phyloP scores from a whole-genome alignment of 1,140 invertebrate species.

The Drosophila nigrodunni region DNA sequence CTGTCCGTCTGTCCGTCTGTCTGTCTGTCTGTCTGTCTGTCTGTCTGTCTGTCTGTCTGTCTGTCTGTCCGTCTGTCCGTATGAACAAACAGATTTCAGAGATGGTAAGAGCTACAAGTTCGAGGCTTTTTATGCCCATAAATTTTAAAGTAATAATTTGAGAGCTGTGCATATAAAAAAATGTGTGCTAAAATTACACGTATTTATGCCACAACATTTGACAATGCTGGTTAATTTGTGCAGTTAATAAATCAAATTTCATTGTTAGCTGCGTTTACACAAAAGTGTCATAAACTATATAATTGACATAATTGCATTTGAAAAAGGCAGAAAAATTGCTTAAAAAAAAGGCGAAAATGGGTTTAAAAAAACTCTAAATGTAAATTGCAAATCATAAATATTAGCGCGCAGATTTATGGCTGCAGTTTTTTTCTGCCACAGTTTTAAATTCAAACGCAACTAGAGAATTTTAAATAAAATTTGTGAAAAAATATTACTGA shows the following conservation, averaged over 20 bases:
- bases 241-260: conserved; percentile 71
- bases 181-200: conserved; percentile 44
- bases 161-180: conserved; percentile 52
- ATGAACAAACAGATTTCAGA: no score
- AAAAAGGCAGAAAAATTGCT: conserved; percentile 1
- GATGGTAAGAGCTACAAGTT: no score
- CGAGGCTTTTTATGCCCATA: conserved; percentile 13
- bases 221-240: conserved; percentile 64
- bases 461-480: background rate
- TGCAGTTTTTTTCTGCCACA: background rate
- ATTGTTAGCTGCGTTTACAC: conserved; percentile 19
- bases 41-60: no score
- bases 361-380: background rate
- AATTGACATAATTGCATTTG: conserved; percentile 64
- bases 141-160: conserved; percentile 68
- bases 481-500: background rate
- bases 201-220: conserved; percentile 55
- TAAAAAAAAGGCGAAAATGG: background rate
- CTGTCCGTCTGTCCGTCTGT: no score
- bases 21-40: no score
- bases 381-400: conserved; percentile 13
- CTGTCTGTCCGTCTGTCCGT: no score
- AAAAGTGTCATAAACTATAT: conserved; percentile 32
- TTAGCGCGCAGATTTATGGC: conserved; percentile 2
- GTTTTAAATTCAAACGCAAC: conserved; percentile 1